Base-by-base conservation (phyloP, 2,113 vertebrate species). In the Struthidea cinerea region DNA sequence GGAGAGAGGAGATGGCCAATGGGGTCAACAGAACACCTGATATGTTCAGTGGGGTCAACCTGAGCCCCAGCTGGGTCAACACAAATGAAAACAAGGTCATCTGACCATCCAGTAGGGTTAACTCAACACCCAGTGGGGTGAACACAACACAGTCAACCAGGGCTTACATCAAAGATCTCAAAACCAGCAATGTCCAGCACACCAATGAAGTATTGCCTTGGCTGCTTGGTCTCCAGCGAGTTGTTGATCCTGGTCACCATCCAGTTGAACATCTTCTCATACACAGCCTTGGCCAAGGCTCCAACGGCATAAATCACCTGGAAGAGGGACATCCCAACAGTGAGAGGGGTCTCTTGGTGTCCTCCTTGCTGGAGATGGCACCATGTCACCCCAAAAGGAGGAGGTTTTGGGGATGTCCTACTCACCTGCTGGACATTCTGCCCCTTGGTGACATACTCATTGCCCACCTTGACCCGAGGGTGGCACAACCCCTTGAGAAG, bases 261-360 rank as follows among this genome's bases (percentile, higher is more conserved):
- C 98, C 98, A 99, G 55, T 97, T 95, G 96, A 99, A 99, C 98
- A 99, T 99, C 93, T 98, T 99, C 95, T 99, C 99, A 0, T 99
- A 99, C 77, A 99, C 98, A 0, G 99, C 95, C 93, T 99, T 99
- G 46, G 98, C 96, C 96, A 99, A 97, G 15, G 99, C 99, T 60
- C 99, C 98, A 0, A 97, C 80, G 7, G 87, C 87, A 11, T 90
- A 90, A 63, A 84, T 90, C 87, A 90, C 87, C 87, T 90, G 35
- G 71, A 90, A 56, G 18, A 77, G 6, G 7, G 27, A 56, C 0
- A 0, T 15, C 18, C 27, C 16, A 49, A 10, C 12, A 63, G 32
- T 84, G 35, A 70, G 32, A 49, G 16, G 10, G 2, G 6, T 13
- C 22, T 56, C 49, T 63, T 55, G 16, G 7, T 63, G 26, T 56